Evolutionary conservation across 2,113 vertebrate species (phyloP).

Genomic region (Clarias macrocephalus): DNA sequence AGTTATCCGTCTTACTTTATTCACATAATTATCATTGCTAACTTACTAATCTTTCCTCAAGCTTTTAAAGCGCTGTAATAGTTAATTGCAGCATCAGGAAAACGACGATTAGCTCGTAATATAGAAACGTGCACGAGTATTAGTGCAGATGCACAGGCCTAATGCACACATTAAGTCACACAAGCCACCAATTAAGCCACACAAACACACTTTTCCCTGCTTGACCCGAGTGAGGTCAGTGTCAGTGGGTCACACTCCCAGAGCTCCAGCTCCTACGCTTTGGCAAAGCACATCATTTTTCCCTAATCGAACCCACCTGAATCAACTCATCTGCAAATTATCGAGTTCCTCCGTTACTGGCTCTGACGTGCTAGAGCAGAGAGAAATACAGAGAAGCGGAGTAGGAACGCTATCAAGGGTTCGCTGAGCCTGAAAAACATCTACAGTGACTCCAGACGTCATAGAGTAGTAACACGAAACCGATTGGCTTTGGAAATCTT

Average conservation of each 20-base stretch:
- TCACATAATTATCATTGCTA: neutral
- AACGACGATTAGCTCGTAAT: neutral
- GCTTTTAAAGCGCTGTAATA: neutral
- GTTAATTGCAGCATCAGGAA: neutral
- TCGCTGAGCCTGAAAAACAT: neutral
- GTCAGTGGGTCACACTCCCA: neutral
- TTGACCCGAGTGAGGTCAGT: neutral
- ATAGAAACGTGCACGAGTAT: neutral
- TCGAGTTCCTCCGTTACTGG: neutral
- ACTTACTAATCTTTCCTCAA: neutral
- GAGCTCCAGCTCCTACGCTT: conserved; percentile 4
- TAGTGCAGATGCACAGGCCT: neutral
- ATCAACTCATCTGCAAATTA: conserved; percentile 22
- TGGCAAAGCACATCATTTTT: neutral
- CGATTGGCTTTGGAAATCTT: neutral
- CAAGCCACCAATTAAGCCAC: neutral
- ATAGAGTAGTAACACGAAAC: neutral
- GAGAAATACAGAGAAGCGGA: neutral
- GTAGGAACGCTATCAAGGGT: neutral
- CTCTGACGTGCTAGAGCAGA: neutral
- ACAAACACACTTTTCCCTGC: neutral
- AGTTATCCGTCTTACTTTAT: neutral
- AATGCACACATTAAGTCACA: neutral
- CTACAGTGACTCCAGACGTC: neutral
- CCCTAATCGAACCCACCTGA: conserved; percentile 7